Conservation (phyloP, 2,113 vertebrate genomes). For the Maccullochella peelii region DNA sequence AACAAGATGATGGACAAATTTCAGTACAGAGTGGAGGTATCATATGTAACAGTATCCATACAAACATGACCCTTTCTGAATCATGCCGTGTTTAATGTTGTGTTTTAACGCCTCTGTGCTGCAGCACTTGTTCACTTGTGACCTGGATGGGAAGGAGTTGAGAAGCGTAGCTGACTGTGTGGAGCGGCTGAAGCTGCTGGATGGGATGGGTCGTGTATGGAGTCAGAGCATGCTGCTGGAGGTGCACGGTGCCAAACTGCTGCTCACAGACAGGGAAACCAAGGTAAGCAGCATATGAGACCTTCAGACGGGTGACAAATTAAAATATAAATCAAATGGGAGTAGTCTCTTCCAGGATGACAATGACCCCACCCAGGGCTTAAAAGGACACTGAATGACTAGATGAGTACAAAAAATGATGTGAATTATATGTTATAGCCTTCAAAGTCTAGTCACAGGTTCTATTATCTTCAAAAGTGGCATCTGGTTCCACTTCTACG, state of each 20-base stretch:
- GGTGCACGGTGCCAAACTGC: constrained; percentile 78
- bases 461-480: not conserved
- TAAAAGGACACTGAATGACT: not conserved
- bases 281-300: constrained; percentile 78
- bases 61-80: not conserved
- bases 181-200: constrained; percentile 83
- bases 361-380: not conserved
- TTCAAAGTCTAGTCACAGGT: too few relatives aligned
- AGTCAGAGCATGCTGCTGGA: constrained; percentile 91
- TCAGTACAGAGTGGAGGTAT: constrained; percentile 91
- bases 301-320: not conserved
- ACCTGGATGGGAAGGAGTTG: constrained; percentile 83
- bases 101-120: not conserved
- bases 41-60: accelerated
- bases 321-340: not conserved
- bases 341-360: not conserved
- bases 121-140: constrained; percentile 90
- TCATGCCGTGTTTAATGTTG: too few relatives aligned
- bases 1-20: constrained; percentile 78
- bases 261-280: constrained; percentile 89
- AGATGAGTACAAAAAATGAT: not conserved
- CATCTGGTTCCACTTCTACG: not conserved
- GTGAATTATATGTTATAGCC: not conserved
- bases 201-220: constrained; percentile 89
- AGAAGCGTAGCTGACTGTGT: constrained; percentile 82